Conservation (phyloP, 2,888 invertebrate genomes). For the Alentia gelatinosa region DNA sequence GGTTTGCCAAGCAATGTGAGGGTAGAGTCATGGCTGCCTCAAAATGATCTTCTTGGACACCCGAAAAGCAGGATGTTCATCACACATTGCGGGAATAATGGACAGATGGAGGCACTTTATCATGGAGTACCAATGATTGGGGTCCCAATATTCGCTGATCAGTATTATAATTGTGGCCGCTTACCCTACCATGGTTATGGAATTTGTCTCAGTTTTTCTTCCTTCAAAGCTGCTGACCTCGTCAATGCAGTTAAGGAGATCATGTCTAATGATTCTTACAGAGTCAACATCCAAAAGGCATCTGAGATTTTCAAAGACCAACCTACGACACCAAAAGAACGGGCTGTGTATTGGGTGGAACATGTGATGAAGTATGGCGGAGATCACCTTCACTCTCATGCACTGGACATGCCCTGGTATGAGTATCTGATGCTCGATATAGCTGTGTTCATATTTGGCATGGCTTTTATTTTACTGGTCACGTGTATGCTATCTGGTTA, state of each 20-base stretch:
- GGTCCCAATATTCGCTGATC: slow-evolving; percentile 65
- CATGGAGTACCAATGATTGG: slow-evolving; percentile 67
- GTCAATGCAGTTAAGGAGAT: background rate
- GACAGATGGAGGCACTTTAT: slow-evolving; percentile 66
- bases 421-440: slow-evolving; percentile 39
- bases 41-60: slow-evolving; percentile 68
- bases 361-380: slow-evolving; percentile 44
- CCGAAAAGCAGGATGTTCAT: slow-evolving; percentile 66
- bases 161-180: slow-evolving; percentile 61
- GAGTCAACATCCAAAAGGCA: background rate
- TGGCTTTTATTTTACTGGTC: background rate
- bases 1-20: background rate
- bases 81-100: slow-evolving; percentile 68
- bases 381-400: background rate
- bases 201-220: background rate
- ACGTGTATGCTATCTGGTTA: too few species aligned
- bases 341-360: slow-evolving; percentile 14
- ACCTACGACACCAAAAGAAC: background rate
- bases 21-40: slow-evolving; percentile 66
- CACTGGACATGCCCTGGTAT: slow-evolving; percentile 53
- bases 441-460: background rate
- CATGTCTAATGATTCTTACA: background rate
- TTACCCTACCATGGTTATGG: slow-evolving; percentile 64
- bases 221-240: background rate
- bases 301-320: background rate